Base-by-base conservation (phyloP, 2,888 invertebrate genomes). In the Agrochola circellaris region DNA sequence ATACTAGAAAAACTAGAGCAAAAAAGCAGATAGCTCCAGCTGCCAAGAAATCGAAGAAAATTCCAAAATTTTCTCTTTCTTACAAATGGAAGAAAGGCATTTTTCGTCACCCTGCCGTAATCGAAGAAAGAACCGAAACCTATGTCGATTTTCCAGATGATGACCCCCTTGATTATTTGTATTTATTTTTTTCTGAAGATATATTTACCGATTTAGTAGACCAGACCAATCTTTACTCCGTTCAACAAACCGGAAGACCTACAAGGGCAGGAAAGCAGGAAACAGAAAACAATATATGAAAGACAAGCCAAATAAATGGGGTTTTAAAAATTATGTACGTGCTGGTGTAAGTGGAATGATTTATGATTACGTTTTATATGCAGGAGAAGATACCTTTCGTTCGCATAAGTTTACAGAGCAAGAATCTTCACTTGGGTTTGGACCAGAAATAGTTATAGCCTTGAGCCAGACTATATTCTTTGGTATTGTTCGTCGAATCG, bases 361-460 rank as follows among this genome's bases (percentile, higher is more conserved):
- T 11, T 42, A 42, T 42, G 42, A 42, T 42, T 42, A 9, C 42
- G 42, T 42, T 42, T 42, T 42, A 42, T 42, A 42, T 2, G 42
- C 9, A 42, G 42, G 42, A 42, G 42, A 42, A 54, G 77, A 82
- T 45, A 79, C 73, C 34, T 82, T 82, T 34, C 66, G 74, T 23
- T 61, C 23, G 11, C 78, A 77, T 62, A 61, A 26, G n/a, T 82
- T 76, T 45, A 67, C 68, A 6, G 71, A 66, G 8, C 69, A 84
- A 68, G 81, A 85, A 83, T n/a, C 20, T 20, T 67, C 79, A 5
- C 61, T 87, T 13, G 87, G 85, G 13, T 81, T 87, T 81, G 85
- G 83, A 15, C 81, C 81, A 45, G 76, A 81, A 79, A 56, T 87
- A n/a, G 81, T 85, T 0, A 77, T 87, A 38, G 85, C 81, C 26